Evolutionary conservation across 2,797 vertebrate genomes (phyloP).

Genomic region (Macroramphosus scolopax): DNA sequence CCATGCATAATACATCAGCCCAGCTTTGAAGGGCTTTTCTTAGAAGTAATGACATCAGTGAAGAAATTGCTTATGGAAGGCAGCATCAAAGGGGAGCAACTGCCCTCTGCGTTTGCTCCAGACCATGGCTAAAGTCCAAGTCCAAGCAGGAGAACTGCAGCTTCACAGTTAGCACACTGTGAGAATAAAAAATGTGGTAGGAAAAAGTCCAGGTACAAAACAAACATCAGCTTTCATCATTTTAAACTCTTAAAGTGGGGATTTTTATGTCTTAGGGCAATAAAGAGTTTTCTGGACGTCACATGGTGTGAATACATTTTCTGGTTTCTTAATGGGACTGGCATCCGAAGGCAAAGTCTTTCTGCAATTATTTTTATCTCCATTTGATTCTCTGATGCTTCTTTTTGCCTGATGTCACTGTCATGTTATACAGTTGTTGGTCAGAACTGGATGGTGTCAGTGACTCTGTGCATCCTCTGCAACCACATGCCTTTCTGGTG

Average conservation of each 20-base stretch:
- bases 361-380: too few species aligned
- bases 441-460: slow-evolving; percentile 8
- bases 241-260: slow-evolving; percentile 1
- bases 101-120: slow-evolving; percentile 13
- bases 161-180: slow-evolving; percentile 21
- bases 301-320: too few species aligned
- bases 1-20: slow-evolving; percentile 60
- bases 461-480: too few species aligned
- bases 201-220: slow-evolving; percentile 9
- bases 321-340: too few species aligned
- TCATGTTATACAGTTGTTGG: too few species aligned
- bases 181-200: slow-evolving; percentile 27
- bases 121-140: slow-evolving; percentile 26
- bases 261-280: background rate
- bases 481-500: too few species aligned
- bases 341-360: too few species aligned
- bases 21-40: slow-evolving; percentile 63
- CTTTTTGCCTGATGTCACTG: too few species aligned
- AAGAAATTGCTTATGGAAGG: slow-evolving; percentile 46
- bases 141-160: slow-evolving; percentile 12
- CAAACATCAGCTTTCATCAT: slow-evolving; percentile 3
- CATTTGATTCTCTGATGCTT: too few species aligned
- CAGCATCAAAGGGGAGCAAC: slow-evolving; percentile 41
- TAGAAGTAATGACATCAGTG: slow-evolving; percentile 55
- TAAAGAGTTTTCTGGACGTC: too few species aligned